These are phyloP conservation scores for Stenurella melanura DNA, from an alignment of 2,888 invertebrate genomes.

Conservation along the genomic window DNA sequence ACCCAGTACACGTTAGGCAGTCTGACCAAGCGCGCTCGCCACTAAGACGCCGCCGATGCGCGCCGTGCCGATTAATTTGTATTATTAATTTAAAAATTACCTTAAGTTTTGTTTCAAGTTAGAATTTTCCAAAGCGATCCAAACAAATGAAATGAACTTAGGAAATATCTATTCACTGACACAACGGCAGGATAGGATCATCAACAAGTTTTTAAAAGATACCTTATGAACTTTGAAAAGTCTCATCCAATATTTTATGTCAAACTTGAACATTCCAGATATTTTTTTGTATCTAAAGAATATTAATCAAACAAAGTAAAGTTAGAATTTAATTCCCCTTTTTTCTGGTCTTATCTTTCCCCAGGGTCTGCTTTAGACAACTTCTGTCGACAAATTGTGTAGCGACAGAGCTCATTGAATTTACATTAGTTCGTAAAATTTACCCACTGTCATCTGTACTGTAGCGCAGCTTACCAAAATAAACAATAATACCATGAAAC, in stretches of 20 bases:
- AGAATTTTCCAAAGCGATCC: too few species aligned
- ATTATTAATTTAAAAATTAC: too few species aligned
- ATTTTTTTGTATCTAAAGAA: not conserved
- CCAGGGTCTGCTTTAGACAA: not conserved
- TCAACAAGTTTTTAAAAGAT: not conserved
- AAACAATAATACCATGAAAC: too few species aligned
- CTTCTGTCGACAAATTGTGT: not conserved
- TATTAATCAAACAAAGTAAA: not conserved
- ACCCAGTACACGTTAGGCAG: too few species aligned
- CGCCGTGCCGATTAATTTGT: too few species aligned
- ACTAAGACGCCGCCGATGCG: too few species aligned
- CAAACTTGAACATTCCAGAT: not conserved
- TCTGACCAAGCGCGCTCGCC: too few species aligned
- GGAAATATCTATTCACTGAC: not conserved
- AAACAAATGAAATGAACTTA: not conserved
- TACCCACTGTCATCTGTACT: too few species aligned
- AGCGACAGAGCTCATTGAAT: too few species aligned
- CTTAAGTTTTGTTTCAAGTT: not conserved
- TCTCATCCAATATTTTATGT: not conserved
- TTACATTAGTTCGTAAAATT: too few species aligned
- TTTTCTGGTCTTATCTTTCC: too few species aligned
- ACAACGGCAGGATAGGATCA: not conserved
- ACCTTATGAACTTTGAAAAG: not conserved
- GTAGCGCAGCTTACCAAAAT: too few species aligned
- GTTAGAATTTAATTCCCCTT: not conserved